Percentiles rank a stretch among this genome's conserved stretches.
phyloP scores from a whole-genome alignment of 2,797 vertebrate genomes.

The Decapterus maruadsi region DNA sequence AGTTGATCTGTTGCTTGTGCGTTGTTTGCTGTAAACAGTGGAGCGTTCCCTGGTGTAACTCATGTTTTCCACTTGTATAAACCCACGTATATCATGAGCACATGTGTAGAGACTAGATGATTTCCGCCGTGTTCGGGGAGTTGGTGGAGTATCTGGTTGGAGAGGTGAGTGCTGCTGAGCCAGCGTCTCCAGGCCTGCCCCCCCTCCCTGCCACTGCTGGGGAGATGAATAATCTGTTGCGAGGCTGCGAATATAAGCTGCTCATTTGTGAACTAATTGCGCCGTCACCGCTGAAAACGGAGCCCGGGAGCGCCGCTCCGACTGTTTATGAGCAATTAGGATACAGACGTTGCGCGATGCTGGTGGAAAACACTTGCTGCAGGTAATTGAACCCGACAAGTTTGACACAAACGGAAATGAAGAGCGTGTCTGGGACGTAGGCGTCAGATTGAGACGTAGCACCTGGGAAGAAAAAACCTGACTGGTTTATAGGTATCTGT shows the following conservation, averaged over 20 bases:
- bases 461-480: constrained; percentile 17
- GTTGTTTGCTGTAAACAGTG: too few species aligned
- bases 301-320: constrained; percentile 44
- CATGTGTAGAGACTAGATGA: neutral
- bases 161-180: constrained; percentile 36
- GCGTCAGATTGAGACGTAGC: constrained; percentile 47
- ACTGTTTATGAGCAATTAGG: constrained; percentile 73
- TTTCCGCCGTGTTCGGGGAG: constrained; percentile 7
- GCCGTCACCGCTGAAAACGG: constrained; percentile 18
- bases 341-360: constrained; percentile 62
- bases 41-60: neutral
- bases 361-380: constrained; percentile 48
- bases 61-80: neutral
- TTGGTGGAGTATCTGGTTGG: constrained; percentile 23
- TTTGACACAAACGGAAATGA: constrained; percentile 60
- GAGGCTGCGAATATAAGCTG: constrained; percentile 50
- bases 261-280: constrained; percentile 76
- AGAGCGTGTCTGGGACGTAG: constrained; percentile 14
- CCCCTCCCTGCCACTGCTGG: constrained; percentile 5
- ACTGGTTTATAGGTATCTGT: constrained; percentile 4
- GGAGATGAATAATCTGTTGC: constrained; percentile 59
- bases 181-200: constrained; percentile 29
- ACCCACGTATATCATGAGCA: neutral
- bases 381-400: constrained; percentile 68
- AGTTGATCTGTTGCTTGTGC: too few species aligned